A percentile compares a stretch with the other conserved stretches of the same genome.
Evolutionary conservation across 2,113 vertebrate genomes (phyloP).

Genomic region (Pseudopipra pipra): DNA sequence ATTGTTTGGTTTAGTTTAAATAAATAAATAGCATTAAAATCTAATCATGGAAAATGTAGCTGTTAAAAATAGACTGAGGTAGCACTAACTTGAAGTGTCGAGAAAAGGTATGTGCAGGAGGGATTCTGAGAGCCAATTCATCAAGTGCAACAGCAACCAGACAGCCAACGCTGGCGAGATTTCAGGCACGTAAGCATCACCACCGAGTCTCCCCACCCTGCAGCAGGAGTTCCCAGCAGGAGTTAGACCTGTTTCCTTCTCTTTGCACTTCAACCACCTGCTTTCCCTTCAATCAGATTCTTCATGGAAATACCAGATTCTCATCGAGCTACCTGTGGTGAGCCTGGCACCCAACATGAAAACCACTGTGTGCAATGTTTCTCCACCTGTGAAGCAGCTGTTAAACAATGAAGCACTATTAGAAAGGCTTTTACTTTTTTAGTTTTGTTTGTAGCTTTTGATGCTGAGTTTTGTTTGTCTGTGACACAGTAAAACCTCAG

Average conservation of each 20-base stretch:
- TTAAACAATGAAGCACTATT: not conserved
- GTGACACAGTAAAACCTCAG: not conserved
- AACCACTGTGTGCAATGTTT: not conserved
- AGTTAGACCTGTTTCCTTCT: slow-evolving; percentile 21
- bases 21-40: slow-evolving; percentile 65
- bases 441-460: not conserved
- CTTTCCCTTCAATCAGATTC: not conserved
- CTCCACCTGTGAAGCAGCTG: not conserved
- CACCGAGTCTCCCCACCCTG: not conserved
- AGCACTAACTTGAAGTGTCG: accelerated
- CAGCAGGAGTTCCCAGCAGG: not conserved
- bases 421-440: not conserved
- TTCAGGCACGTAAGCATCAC: slow-evolving; percentile 42
- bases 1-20: slow-evolving; percentile 46
- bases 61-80: slow-evolving; percentile 62
- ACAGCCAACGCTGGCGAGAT: not conserved
- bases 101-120: slow-evolving; percentile 41
- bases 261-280: not conserved
- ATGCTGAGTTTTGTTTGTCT: not conserved
- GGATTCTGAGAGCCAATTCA: not conserved
- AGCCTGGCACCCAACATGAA: not conserved
- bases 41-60: slow-evolving; percentile 59
- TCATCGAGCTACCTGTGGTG: not conserved
- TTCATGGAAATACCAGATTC: not conserved
- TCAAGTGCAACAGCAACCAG: slow-evolving; percentile 5